Base-by-base conservation (phyloP, 2,113 vertebrate genomes). In the Peucedramus taeniatus region DNA sequence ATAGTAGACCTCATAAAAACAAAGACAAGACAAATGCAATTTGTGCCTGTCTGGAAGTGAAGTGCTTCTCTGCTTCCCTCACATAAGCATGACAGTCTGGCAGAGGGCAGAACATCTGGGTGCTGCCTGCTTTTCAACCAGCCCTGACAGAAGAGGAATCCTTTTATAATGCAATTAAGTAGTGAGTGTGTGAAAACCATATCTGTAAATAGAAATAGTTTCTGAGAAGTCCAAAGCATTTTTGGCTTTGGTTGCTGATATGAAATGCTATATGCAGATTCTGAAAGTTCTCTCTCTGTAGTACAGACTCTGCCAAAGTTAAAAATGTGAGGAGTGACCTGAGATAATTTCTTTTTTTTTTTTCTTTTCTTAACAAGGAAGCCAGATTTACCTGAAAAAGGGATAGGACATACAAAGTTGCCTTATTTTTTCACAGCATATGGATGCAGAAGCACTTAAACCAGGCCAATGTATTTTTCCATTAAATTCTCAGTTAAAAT, bases 1-100 rank as follows among this genome's bases (percentile, higher is more conserved):
- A 86, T 54, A 82, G 65, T 8, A 89, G 83, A 64, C 60, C 85
- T 94, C 94, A 88, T 83, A 81, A 95, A 95, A 95, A 64, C 65
- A 92, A 95, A 82, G 83, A 79, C 66, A 90, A 91, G 96, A 70
- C 86, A 79, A 77, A 75, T 8, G 5, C 28, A 65, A 57, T 87
- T 83, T 83, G 39, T 87, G 91, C 68, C 80, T 11, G 24, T 93
- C 80, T 95, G 76, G 76, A 75, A 90, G 20, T 13, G 5, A 81
- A 93, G 68, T 30, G 37, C 45, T 80, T 15, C 76, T 70, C 80
- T 93, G 68, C 59, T 77, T 74, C 17, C 1, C 69, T 83, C 47
- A 6, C 22, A 49, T 10, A 40, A 65, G 49, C 75, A 39, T 44
- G 39, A 13, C 51, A 21, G 50, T 76, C 85, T 94, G 57, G 18